Conservation (phyloP, 1,140 invertebrate genomes). For the Heliconius himera region DNA sequence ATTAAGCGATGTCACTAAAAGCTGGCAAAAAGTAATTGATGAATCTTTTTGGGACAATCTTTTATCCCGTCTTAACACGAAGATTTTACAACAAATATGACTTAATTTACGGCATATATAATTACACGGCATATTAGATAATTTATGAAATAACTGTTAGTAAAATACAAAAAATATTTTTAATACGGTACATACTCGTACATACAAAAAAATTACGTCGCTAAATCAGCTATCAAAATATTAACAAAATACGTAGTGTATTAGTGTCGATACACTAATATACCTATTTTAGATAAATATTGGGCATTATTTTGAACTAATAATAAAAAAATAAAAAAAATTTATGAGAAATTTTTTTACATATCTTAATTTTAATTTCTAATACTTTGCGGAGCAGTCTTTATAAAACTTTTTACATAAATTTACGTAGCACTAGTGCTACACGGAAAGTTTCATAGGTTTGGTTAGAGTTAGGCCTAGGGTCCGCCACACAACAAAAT, state of each 20-base stretch:
- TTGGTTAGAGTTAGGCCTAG: not conserved
- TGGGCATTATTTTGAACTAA: too few species aligned
- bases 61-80: not conserved
- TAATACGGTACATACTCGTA: too few species aligned
- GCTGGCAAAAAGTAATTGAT: constrained; percentile 19
- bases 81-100: not conserved
- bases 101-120: not conserved
- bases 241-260: not conserved
- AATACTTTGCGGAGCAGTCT: not conserved
- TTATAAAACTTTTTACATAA: not conserved
- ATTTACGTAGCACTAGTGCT: not conserved
- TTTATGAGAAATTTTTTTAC: too few species aligned
- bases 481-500: not conserved
- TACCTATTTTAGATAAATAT: too few species aligned
- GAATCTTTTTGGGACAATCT: constrained; percentile 5
- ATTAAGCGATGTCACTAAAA: constrained; percentile 15
- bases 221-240: not conserved
- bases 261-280: too few species aligned
- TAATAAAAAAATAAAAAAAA: too few species aligned
- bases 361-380: too few species aligned
- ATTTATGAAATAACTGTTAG: too few species aligned
- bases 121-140: too few species aligned
- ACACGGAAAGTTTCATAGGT: not conserved
- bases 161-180: too few species aligned
- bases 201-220: too few species aligned